These are phyloP conservation scores for Equus przewalskii DNA, from an alignment of 2,113 vertebrate genomes.

Conservation along the genomic window DNA sequence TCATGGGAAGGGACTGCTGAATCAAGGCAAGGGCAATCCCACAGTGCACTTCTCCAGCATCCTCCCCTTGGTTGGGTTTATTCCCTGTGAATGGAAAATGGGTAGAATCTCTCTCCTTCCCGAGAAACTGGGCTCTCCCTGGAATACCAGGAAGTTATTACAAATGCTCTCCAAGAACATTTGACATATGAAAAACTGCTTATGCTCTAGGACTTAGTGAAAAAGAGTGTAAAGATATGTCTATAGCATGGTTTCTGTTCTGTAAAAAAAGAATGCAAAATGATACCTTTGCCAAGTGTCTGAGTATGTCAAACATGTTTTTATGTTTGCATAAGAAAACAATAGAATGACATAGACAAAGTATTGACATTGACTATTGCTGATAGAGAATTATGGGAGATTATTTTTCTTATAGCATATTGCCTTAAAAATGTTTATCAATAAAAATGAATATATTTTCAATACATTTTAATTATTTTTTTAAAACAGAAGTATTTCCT, in stretches of 20 bases:
- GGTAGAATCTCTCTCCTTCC: not conserved
- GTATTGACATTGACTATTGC: not conserved
- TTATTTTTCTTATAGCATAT: not conserved
- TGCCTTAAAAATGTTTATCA: not conserved
- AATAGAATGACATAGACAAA: not conserved
- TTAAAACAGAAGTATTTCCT: not conserved
- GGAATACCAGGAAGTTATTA: not conserved
- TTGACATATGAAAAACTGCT: not conserved
- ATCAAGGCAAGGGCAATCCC: not conserved
- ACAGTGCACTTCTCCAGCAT: not conserved
- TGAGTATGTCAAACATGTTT: not conserved
- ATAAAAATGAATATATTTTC: not conserved
- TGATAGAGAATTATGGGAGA: not conserved
- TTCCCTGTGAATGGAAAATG: not conserved
- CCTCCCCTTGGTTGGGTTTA: not conserved
- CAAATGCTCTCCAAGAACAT: constrained; percentile 1
- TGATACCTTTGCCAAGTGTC: not conserved
- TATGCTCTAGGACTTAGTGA: not conserved
- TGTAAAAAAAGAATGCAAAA: not conserved
- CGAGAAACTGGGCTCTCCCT: not conserved
- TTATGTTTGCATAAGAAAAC: not conserved
- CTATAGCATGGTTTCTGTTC: not conserved
- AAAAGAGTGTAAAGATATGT: not conserved
- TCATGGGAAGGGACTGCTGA: not conserved
- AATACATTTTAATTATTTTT: not conserved